Percentiles rank a stretch among this genome's conserved stretches.
phyloP scores from a whole-genome alignment of 2,888 invertebrate species.

The Perithous albicinctus region DNA sequence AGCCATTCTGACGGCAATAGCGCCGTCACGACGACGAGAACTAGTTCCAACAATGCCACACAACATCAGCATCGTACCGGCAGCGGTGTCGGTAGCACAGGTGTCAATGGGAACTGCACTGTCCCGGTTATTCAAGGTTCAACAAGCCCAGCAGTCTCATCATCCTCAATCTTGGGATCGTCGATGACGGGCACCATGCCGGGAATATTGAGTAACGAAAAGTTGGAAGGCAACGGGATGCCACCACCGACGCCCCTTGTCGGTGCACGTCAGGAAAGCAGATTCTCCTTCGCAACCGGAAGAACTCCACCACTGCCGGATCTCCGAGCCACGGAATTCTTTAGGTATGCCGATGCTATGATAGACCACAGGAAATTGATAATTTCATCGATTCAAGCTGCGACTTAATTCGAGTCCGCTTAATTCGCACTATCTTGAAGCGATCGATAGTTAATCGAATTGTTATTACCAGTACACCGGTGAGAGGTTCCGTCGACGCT shows the following conservation, averaged over 20 bases:
- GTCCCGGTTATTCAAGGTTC: slow-evolving; percentile 55
- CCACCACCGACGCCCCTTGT: slow-evolving; percentile 85
- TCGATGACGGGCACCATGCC: slow-evolving; percentile 31
- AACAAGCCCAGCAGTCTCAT: slow-evolving; percentile 56
- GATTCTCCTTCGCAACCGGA: slow-evolving; percentile 86
- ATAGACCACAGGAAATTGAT: not conserved
- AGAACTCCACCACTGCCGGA: slow-evolving; percentile 88
- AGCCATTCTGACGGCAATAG: slow-evolving; percentile 64
- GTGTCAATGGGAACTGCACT: slow-evolving; percentile 52
- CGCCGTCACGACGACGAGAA: slow-evolving; percentile 51
- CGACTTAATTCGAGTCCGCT: not conserved
- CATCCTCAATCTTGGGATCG: slow-evolving; percentile 58
- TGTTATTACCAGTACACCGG: slow-evolving; percentile 77
- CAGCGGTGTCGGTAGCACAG: slow-evolving; percentile 22
- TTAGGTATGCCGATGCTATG: slow-evolving; percentile 86
- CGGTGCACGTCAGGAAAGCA: slow-evolving; percentile 85
- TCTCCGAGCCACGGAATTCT: slow-evolving; percentile 87
- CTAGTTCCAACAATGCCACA: slow-evolving; percentile 41
- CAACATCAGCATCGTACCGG: slow-evolving; percentile 52
- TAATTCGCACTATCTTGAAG: not conserved
- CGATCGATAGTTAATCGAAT: slow-evolving; percentile 16
- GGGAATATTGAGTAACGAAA: slow-evolving; percentile 51
- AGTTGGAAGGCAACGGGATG: slow-evolving; percentile 73
- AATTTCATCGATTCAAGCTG: not conserved
- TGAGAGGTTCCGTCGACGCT: slow-evolving; percentile 83